These are phyloP conservation scores for Hydrolagus colliei DNA, from an alignment of 2,797 vertebrate genomes.

Conservation along the genomic window DNA sequence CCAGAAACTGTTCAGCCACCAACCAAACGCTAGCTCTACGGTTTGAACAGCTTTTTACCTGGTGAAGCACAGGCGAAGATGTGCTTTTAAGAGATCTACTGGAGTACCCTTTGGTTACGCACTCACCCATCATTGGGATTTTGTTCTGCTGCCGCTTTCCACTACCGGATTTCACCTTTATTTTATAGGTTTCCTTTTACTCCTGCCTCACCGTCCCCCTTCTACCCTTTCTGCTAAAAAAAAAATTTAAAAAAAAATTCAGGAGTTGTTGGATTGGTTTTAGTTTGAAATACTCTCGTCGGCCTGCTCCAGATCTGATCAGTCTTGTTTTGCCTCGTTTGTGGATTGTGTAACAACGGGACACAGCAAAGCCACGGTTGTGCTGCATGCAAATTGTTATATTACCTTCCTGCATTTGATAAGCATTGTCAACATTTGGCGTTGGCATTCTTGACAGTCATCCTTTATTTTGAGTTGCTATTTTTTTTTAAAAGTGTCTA, in stretches of 20 bases:
- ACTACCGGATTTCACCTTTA: neutral
- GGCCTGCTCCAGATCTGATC: neutral
- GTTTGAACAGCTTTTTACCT: neutral
- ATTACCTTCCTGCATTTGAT: neutral
- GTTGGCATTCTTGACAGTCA: neutral
- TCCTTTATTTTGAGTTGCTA: slow-evolving; percentile 17
- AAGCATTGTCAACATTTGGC: neutral
- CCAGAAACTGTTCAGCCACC: neutral
- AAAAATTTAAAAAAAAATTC: no score
- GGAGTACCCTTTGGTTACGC: neutral
- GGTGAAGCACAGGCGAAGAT: neutral
- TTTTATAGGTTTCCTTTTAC: neutral
- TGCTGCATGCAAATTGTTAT: neutral
- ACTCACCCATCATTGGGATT: neutral
- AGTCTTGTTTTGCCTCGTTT: neutral
- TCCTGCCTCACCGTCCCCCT: neutral
- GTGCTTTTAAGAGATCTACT: slow-evolving; percentile 3
- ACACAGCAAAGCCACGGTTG: no score
- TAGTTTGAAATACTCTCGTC: neutral
- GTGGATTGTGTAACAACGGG: neutral
- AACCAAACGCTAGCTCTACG: neutral
- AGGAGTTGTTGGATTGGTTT: neutral
- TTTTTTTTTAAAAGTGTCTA: neutral
- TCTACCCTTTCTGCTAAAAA: neutral
- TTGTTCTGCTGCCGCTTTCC: neutral